Percentiles rank a stretch among this genome's conserved stretches.
These are phyloP conservation scores for Denticeps clupeoides DNA, from an alignment of 2,797 vertebrate genomes.

Conservation along the genomic window DNA sequence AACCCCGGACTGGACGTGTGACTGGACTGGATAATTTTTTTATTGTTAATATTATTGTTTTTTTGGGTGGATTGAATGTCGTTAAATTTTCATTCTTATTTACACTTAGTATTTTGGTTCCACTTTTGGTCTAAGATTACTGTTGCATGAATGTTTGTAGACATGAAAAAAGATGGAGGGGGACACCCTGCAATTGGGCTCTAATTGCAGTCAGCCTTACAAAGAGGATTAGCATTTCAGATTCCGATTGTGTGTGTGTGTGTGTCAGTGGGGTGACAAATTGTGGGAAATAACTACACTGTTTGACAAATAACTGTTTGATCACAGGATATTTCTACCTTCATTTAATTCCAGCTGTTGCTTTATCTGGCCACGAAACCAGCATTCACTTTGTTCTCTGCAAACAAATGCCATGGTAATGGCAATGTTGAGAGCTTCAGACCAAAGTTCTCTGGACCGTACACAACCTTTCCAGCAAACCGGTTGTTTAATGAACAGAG, in stretches of 20 bases:
- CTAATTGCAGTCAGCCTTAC: no score
- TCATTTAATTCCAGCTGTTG: no score
- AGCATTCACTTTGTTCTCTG: slow-evolving; percentile 1
- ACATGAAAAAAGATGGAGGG: no score
- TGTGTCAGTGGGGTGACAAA: no score
- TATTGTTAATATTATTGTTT: slow-evolving; percentile 24
- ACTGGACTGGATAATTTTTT: slow-evolving; percentile 31
- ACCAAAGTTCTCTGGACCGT: slow-evolving; percentile 9
- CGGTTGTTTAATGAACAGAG: no score
- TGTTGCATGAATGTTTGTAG: no score
- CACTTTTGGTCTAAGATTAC: not conserved
- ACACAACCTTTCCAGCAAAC: slow-evolving; percentile 6
- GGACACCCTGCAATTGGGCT: no score
- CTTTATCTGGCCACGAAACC: no score
- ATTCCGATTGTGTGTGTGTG: no score
- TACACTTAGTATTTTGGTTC: not conserved
- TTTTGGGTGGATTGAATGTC: no score
- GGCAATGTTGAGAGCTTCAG: slow-evolving; percentile 12
- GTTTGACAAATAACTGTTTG: slow-evolving; percentile 17
- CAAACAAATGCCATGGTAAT: not conserved
- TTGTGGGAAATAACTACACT: slow-evolving; percentile 3
- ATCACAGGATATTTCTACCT: slow-evolving; percentile 3
- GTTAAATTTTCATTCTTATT: slow-evolving; percentile 2
- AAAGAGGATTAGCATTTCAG: no score
- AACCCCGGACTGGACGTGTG: slow-evolving; percentile 31